Base-by-base conservation (phyloP, 2,113 vertebrate species). In the Plecotus auritus region DNA sequence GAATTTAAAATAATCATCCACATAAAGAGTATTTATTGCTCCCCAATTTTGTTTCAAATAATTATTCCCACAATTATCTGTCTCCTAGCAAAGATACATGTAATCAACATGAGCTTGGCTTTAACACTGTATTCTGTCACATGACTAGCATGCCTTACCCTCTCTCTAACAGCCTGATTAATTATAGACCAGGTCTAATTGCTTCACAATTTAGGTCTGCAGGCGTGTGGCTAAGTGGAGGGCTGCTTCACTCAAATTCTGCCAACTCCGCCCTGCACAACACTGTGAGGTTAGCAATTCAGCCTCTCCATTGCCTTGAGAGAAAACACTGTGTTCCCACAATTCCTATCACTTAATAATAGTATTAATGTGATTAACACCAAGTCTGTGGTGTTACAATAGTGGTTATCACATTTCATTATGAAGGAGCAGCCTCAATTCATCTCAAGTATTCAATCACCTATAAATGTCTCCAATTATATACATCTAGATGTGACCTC, bases 1-100 rank as follows among this genome's bases (percentile, higher is more conserved):
- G 28, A 86, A 78, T 37, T 88, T 86, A 96, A 97, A 91, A 77
- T 61, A 88, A 93, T 74, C 70, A 49, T 18, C 35, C 72, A 59
- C 22, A 26, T 51, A 93, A 93, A 87, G 37, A 74, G 4, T 64
- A 40, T 32, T 56, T 56, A 91, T 12, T 56, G 45, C 18, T 61
- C 42, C 20, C 51, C 17, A 88, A 40, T 18, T 94, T 73, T 72
- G 78, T 59, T 90, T 22, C 88, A 74, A 66, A 67, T 26, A 61
- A 73, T 88, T 47, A 51, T 47, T 72, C 59, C 64, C 51, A 81
- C 66, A 91, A 76, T 90, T 78, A 85, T 35, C 54, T 42, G 40
- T 73, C 47, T 85, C 37, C 9, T 72, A 61, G 35, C 64, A 86
- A 95, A 72, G 30, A 77, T 11, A 66, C 2, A 56, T 14, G 1